Conservation (phyloP, 2,113 vertebrate genomes). For the Alethe castanea region DNA sequence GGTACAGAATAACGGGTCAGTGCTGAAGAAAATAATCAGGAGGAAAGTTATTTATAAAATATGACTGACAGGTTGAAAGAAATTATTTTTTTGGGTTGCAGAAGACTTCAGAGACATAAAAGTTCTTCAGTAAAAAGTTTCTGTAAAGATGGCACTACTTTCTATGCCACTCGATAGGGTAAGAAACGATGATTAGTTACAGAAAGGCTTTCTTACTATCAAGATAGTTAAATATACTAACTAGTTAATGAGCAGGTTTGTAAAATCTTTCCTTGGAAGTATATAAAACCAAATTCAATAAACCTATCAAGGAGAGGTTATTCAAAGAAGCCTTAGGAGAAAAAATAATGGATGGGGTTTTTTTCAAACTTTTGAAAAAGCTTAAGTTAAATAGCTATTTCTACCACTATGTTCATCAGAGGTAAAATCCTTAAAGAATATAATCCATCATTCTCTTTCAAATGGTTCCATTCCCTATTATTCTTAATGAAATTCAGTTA, state of each 20-base stretch:
- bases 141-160: neutral
- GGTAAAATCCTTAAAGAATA: neutral
- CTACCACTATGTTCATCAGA: neutral
- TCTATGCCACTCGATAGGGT: neutral
- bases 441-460: neutral
- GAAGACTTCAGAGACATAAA: neutral
- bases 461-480: neutral
- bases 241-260: neutral
- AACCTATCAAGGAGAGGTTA: neutral
- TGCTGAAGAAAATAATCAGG: neutral
- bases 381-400: neutral
- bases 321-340: neutral
- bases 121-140: neutral
- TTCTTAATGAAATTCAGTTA: neutral
- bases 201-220: neutral
- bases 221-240: neutral
- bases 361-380: neutral
- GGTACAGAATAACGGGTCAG: neutral
- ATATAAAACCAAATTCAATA: neutral
- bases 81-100: neutral
- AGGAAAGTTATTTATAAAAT: neutral
- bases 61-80: neutral
- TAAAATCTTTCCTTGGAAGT: neutral
- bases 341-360: neutral
- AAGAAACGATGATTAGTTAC: neutral